Evolutionary conservation across 1,140 invertebrate species (phyloP), one percentile per base, ranked within the genome.

Genomic region (Cydia fagiglandana): DNA sequence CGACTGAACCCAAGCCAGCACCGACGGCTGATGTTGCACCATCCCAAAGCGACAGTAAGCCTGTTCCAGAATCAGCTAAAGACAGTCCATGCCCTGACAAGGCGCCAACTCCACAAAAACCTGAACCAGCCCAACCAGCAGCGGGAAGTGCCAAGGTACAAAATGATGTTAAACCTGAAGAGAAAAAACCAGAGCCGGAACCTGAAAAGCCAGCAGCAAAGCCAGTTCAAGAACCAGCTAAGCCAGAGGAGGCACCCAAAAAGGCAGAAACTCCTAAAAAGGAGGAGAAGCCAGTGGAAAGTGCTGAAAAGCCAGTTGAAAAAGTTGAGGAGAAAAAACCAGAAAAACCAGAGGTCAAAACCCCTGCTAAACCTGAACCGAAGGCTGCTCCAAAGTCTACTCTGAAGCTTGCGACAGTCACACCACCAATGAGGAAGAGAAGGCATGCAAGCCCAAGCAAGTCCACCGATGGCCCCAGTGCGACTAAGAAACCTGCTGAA

Each of bases 351-450:
- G 88, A 88, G n/a, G 70, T 73, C 34, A 89, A 89, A 78, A 80
- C 79, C 74, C 78, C 84, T 30, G 75, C 78, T 34, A 89, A 87
- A 74, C 24, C 86, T 15, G 89, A 91, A 78, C 66, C 80, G 15
- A 92, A 93, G 53, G 75, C 82, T 34, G 85, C 86, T 77, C 86
- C 93, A 13, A 94, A 94, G 79, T 91, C 93, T 9, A 94, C 93
- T 17, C 76, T 94, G 77, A 94, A 94, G 76, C 80, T 94, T 77
- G 93, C 94, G 2, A 94, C 94, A 64, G 93, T 93, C 13, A 94
- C 93, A 20, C 91, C 94, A 5, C 93, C 93, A 7, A 89, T 93
- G 75, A 89, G 92, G 73, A 94, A 93, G 80, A 83, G 94, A 75
- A 91, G 94, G 70, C 86, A 90, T 30, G 83, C 88, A 30, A 93